Conservation (phyloP, 2,888 invertebrate genomes). For the Athalia rosae region DNA sequence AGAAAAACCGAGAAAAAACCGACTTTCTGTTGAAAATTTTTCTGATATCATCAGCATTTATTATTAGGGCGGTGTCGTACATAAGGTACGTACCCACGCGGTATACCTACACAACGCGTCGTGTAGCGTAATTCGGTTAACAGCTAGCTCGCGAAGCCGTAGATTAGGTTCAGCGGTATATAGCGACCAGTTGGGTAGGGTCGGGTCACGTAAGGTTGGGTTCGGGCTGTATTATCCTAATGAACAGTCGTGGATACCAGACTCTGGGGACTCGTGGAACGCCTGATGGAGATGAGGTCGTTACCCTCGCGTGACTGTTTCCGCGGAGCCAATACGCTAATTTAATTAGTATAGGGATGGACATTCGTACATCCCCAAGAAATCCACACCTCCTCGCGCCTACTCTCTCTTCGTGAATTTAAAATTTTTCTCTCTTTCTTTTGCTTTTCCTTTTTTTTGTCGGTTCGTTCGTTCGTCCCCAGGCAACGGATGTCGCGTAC, state of each 20-base stretch:
- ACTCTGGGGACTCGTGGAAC: slow-evolving; percentile 65
- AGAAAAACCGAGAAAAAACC: too few relatives aligned
- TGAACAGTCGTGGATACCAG: slow-evolving; percentile 66
- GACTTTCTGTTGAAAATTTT: too few relatives aligned
- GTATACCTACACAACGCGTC: background rate
- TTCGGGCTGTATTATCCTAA: slow-evolving; percentile 69
- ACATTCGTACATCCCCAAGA: slow-evolving; percentile 28
- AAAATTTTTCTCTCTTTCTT: too few relatives aligned
- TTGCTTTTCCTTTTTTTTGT: too few relatives aligned
- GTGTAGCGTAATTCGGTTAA: slow-evolving; percentile 34
- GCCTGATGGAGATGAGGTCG: slow-evolving; percentile 65
- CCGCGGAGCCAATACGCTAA: slow-evolving; percentile 60
- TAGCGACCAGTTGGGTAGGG: background rate
- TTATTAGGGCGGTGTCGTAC: background rate
- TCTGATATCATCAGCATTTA: background rate
- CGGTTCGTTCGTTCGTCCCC: too few relatives aligned
- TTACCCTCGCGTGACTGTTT: slow-evolving; percentile 60
- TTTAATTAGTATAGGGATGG: slow-evolving; percentile 64
- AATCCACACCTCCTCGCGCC: background rate
- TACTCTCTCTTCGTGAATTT: background rate
- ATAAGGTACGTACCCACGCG: background rate
- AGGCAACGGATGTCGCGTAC: too few relatives aligned
- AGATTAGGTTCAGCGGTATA: slow-evolving; percentile 29
- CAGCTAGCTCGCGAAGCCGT: slow-evolving; percentile 37
- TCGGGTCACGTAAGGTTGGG: slow-evolving; percentile 24